Evolutionary conservation across 2,797 vertebrate species (phyloP).

Genomic region (Gallinago solitaria): DNA sequence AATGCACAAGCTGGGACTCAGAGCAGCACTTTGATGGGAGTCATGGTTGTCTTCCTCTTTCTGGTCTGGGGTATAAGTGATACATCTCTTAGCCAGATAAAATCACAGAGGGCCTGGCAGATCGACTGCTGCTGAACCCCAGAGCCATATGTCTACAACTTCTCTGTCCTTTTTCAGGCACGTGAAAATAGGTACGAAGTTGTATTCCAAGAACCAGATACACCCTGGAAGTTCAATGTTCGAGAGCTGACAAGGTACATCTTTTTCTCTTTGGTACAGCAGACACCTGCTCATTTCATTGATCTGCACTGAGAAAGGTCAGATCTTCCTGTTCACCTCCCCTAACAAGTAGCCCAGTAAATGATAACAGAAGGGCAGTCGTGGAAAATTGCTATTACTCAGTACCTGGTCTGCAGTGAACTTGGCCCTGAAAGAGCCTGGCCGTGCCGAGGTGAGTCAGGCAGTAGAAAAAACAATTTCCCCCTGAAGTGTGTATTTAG

Average conservation of each 20-base stretch:
- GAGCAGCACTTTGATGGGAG: background rate
- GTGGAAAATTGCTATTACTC: background rate
- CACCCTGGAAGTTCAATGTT: conserved; percentile 83
- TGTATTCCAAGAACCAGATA: conserved; percentile 81
- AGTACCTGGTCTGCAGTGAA: background rate
- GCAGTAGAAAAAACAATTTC: background rate
- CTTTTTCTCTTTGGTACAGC: conserved; percentile 31
- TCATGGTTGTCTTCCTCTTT: background rate
- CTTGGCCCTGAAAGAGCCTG: background rate
- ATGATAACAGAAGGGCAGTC: background rate
- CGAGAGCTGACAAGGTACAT: conserved; percentile 80
- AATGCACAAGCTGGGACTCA: background rate
- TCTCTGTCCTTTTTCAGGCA: conserved; percentile 75
- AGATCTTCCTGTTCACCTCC: background rate
- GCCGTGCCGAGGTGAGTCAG: background rate
- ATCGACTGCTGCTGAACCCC: background rate
- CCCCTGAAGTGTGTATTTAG: fast-evolving
- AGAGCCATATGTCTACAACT: conserved; percentile 17
- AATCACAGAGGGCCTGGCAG: background rate
- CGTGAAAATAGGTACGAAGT: conserved; percentile 80
- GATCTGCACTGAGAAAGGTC: background rate
- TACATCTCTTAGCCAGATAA: background rate
- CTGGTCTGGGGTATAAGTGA: background rate
- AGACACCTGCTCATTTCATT: background rate
- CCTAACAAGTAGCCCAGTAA: background rate